Base-by-base conservation (phyloP, 2,797 vertebrate genomes). In the Pipistrellus pipistrellus region DNA sequence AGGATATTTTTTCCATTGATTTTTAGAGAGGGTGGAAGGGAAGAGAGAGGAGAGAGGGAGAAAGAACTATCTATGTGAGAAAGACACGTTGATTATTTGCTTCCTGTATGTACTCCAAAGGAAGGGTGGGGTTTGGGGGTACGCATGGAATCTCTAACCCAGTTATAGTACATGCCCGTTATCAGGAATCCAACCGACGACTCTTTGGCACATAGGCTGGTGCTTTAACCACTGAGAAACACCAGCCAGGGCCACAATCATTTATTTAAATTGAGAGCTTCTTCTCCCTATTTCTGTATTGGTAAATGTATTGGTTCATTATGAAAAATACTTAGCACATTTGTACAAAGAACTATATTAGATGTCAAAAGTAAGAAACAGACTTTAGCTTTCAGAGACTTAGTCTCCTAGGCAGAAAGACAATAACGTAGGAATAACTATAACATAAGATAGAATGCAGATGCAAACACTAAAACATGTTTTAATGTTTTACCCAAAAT, bases 201-300 rank as follows among this genome's bases (percentile, higher is more conserved):
- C 25, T 25, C 59, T 62, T 62, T 30, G 59, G 59, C 12, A 30
- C 59, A 62, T 5, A 62, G 27, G 25, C 27, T 13, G 12, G 6
- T 62, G 25, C 25, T 30, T 25, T 62, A 62, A 30, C 27, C 27
- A 62, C 25, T 62, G 12, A 62, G 59, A 62, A 30, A 62, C 27
- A 3, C 59, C 59, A 30, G 59, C 27, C 27, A 30, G 59, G 59
- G 25, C 12, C 6, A 64, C 5, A 81, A 44, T 32, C 62, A 95
- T 30, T 44, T 83, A 38, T 66, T 93, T 85, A 86, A 90, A 93
- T 23, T 55, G 27, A 92, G 48, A 90, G 30, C 3, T 4, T 75
- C 25, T 53, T 71, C 23, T 86, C n/a, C 11, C n/a, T 87, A 4
- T 85, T 85, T 90, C 4, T 64, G 83, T 83, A 69, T 38, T 12